Percentiles rank a stretch among this genome's conserved stretches.
Conservation (phyloP, 2,888 invertebrate species). For the Dyspetes luteomarginatus region DNA sequence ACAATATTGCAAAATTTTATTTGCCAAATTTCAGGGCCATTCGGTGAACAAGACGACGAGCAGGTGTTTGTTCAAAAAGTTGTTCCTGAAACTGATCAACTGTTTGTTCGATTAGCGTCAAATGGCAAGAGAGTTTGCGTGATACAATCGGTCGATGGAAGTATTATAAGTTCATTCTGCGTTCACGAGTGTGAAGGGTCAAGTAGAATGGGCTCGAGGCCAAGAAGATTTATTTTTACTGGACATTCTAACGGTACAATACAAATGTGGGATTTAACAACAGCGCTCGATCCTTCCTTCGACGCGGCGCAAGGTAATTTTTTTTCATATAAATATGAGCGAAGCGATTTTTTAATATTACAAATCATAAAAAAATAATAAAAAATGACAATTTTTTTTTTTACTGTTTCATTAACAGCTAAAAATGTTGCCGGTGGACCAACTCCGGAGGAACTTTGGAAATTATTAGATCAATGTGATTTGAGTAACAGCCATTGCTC, state of each 20-base stretch:
- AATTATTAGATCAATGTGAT: slow-evolving; percentile 96
- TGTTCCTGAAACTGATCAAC: slow-evolving; percentile 97
- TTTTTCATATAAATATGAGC: neutral
- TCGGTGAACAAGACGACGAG: slow-evolving; percentile 98
- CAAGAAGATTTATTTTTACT: slow-evolving; percentile 94
- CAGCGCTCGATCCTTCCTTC: slow-evolving; percentile 91
- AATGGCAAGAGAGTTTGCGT: slow-evolving; percentile 98
- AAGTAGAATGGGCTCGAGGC: slow-evolving; percentile 94
- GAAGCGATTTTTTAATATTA: too few relatives aligned
- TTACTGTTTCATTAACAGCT: slow-evolving; percentile 79
- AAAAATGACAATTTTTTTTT: neutral
- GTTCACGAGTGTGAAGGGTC: slow-evolving; percentile 99
- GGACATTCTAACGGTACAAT: slow-evolving; percentile 96
- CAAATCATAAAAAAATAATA: too few relatives aligned
- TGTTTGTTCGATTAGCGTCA: slow-evolving; percentile 97
- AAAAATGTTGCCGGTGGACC: slow-evolving; percentile 93
- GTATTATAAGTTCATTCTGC: slow-evolving; percentile 96
- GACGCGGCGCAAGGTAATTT: slow-evolving; percentile 85
- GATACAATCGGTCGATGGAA: slow-evolving; percentile 96
- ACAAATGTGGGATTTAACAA: slow-evolving; percentile 99
- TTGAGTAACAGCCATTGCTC: slow-evolving; percentile 91
- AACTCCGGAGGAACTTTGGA: slow-evolving; percentile 94
- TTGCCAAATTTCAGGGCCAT: slow-evolving; percentile 89
- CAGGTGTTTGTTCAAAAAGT: slow-evolving; percentile 99
- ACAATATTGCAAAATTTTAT: neutral